Evolutionary conservation across 2,113 vertebrate species (phyloP).

Genomic region (Myocastor coypus): DNA sequence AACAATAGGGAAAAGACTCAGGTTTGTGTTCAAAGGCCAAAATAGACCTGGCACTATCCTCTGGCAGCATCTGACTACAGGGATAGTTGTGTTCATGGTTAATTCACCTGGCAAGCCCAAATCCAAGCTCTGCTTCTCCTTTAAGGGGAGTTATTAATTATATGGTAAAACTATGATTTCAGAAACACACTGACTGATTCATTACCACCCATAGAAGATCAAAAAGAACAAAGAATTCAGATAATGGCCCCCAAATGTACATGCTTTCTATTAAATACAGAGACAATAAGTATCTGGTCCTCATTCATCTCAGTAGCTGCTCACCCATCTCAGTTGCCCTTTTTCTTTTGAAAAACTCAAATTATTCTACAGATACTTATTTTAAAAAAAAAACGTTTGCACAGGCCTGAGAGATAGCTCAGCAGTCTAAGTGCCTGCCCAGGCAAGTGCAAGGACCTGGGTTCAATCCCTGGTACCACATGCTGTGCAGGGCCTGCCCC

Average conservation of each 20-base stretch:
- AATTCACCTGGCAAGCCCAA: not conserved
- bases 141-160: not conserved
- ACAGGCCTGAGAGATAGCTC: too few relatives aligned
- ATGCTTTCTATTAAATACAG: not conserved
- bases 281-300: not conserved
- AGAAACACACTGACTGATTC: slow-evolving; percentile 36
- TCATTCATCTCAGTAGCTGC: not conserved
- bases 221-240: not conserved
- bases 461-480: too few relatives aligned
- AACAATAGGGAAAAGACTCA: not conserved
- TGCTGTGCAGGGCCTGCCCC: too few relatives aligned
- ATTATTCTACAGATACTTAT: slow-evolving; percentile 22
- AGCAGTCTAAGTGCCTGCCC: too few relatives aligned
- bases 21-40: slow-evolving; percentile 21
- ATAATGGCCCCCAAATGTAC: not conserved
- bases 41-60: slow-evolving; percentile 1
- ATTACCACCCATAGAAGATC: not conserved
- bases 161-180: not conserved
- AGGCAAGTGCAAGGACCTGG: too few relatives aligned
- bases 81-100: not conserved
- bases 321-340: not conserved
- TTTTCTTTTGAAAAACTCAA: slow-evolving; percentile 22
- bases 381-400: slow-evolving; percentile 34
- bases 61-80: not conserved
- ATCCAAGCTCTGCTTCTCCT: not conserved